Evolutionary conservation across 2,797 vertebrate species (phyloP), one percentile per base, ranked within the genome.

Genomic region (Dermochelys coriacea): DNA sequence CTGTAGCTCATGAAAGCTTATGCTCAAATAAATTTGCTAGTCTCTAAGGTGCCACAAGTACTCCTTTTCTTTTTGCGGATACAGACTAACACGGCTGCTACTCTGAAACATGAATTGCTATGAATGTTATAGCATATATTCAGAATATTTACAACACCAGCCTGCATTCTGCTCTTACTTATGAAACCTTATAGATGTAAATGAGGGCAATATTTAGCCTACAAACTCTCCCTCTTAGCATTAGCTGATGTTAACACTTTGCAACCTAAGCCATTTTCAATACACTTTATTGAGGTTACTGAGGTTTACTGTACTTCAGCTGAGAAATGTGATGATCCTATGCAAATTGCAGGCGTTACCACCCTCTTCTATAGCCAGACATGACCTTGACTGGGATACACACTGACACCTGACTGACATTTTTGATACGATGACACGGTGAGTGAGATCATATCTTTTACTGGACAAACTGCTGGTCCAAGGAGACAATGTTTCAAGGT

Each of bases 141-240:
- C 89, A 55, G 82, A 96, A 93, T 92, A 92, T 93, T 95, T 92
- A 94, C 90, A 90, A 88, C 89, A 87, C 71, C 80, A 75, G 78
- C 19, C 89, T 93, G 85, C 0, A 0, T 75, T 96, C 89, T 92
- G 93, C 84, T 95, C 78, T 88, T 50, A 87, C 18, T 93, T 90
- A 77, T 84, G 93, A 96, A 97, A 96, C 94, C 96, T 88, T 95
- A 90, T 86, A 88, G 87, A 91, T 1, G 1, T 51, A 82, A 93
- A 79, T 45, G 82, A 92, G 25, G 49, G 87, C 78, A 89, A 87
- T 93, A 91, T 83, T 57, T 89, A 91, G 87, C 80, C 93, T 93
- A 49, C 47, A 93, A 87, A 8, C 27, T 83, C 91, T 92, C 74
- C 68, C 89, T 84, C 68, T 54, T 81, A 2, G 34, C 52, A 80